These are phyloP conservation scores for Ara ararauna DNA, from an alignment of 2,797 vertebrate species.

Conservation along the genomic window DNA sequence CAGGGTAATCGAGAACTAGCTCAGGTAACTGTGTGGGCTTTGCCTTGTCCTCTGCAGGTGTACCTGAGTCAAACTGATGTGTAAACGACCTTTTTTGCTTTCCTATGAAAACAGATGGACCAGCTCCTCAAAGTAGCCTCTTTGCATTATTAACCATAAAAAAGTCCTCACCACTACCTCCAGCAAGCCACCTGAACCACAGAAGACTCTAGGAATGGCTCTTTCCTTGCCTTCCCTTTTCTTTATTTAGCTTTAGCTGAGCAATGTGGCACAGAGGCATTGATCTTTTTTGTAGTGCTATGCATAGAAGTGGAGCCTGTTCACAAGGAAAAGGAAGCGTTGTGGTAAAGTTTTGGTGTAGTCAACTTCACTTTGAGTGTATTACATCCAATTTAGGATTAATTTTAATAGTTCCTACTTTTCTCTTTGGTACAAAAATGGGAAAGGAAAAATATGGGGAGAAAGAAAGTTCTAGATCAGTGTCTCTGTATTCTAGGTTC, in stretches of 20 bases:
- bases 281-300: neutral
- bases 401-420: neutral
- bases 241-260: neutral
- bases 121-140: neutral
- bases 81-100: neutral
- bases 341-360: neutral
- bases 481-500: neutral
- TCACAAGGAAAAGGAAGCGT: neutral
- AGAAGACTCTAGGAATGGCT: neutral
- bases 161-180: neutral
- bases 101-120: neutral
- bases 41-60: neutral
- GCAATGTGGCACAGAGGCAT: neutral
- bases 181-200: neutral
- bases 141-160: neutral
- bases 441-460: neutral
- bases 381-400: neutral
- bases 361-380: neutral
- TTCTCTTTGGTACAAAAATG: neutral
- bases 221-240: neutral
- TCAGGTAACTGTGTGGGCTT: neutral
- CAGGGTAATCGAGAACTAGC: neutral
- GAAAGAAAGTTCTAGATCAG: neutral
- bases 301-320: neutral
- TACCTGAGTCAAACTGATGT: neutral